Evolutionary conservation across 2,113 vertebrate species (phyloP), one percentile per base, ranked within the genome.

Genomic region (Alethe diademata): DNA sequence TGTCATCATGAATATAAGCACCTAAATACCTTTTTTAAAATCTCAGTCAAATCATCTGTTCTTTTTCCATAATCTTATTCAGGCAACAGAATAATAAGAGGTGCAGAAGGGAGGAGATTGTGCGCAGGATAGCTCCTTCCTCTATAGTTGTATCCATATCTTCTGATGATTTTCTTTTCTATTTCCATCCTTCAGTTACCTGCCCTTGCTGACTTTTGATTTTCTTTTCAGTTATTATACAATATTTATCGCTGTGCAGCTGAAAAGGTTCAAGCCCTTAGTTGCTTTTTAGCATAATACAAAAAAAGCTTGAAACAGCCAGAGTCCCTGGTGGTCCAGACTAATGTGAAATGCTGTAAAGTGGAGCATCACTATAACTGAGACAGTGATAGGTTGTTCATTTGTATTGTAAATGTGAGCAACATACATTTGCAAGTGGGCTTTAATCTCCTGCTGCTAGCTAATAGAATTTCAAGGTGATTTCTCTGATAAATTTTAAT

Each of bases 1-100:
- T 95, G 79, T 95, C 90, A 65, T n/a, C 36, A 9, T 75, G 93
- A 88, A 51, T 76, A 90, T 93, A 94, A 93, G 91, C 66, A 86
- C 79, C 67, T 58, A 90, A 92, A 88, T 87, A 88, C 51, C 75
- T 95, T 79, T 79, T 71, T 92, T 23, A 75, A 93, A 94, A 88
- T 86, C 75, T 60, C 75, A 35, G 78, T 92, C 67, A 78, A 42
- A 67, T 74, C 31, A 74, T 83, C 53, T 86, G 48, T 56, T 86
- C 64, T 70, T 74, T 67, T 78, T 74, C 67, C 48, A 31, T 72
- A 53, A 67, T 92, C 62, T 73, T 60, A 36, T 53, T 90, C 54
- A 71, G 80, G 50, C 66, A 81, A 29, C 40, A 79, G 53, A 54
- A 80, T 79, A 92, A 64, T 51, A 57, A 24, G 19, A 70, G 64